These are phyloP conservation scores for Phoxinus dragarum DNA, from an alignment of 2,797 vertebrate genomes.

Conservation along the genomic window DNA sequence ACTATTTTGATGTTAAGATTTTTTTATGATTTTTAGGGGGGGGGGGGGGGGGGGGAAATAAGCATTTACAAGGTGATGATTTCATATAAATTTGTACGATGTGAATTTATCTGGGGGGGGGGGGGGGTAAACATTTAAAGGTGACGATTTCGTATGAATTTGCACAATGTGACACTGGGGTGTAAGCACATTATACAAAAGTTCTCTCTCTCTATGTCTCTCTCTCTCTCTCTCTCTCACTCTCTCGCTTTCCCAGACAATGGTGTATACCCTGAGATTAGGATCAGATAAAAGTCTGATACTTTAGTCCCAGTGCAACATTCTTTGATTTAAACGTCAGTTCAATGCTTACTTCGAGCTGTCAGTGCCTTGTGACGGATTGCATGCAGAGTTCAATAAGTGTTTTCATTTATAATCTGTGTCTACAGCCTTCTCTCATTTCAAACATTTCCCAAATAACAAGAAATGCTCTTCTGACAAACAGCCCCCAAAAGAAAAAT, in stretches of 20 bases:
- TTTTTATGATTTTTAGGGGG: neutral
- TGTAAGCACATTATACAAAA: too few relatives aligned
- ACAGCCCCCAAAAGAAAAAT: constrained; percentile 31
- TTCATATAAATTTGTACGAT: too few relatives aligned
- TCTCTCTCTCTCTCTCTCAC: neutral
- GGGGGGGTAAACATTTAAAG: too few relatives aligned
- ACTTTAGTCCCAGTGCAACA: constrained; percentile 17
- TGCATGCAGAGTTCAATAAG: constrained; percentile 42
- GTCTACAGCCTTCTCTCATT: constrained; percentile 28
- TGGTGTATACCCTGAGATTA: constrained; percentile 11
- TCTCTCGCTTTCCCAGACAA: neutral
- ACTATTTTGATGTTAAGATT: neutral
- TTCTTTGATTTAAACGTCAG: constrained; percentile 44
- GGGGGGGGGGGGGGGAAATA: too few relatives aligned
- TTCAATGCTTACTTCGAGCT: constrained; percentile 15
- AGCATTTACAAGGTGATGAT: too few relatives aligned
- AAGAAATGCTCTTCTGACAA: constrained; percentile 27
- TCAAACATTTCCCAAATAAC: constrained; percentile 41
- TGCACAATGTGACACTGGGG: too few relatives aligned
- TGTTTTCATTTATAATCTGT: constrained; percentile 41
- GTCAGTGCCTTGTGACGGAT: constrained; percentile 26
- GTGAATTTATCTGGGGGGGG: too few relatives aligned
- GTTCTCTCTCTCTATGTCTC: too few relatives aligned
- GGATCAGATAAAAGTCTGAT: constrained; percentile 30
- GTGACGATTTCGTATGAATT: too few relatives aligned